Evolutionary conservation across 2,113 vertebrate genomes (phyloP).

Genomic region (Mastomys coucha): DNA sequence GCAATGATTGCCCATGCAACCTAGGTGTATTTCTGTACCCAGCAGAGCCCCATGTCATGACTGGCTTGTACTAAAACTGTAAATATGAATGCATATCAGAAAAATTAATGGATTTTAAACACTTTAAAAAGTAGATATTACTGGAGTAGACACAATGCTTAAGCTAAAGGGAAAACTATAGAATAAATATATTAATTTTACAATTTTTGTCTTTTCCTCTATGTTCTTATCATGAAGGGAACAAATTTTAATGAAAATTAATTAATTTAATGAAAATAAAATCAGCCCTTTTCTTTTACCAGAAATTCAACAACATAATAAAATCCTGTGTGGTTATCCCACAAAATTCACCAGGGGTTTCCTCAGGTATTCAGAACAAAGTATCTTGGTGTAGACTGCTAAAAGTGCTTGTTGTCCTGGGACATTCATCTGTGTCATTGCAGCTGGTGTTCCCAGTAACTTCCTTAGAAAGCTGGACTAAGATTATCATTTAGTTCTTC

Average conservation of each 20-base stretch:
- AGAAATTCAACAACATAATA: background rate
- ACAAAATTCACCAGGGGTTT: background rate
- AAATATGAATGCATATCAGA: background rate
- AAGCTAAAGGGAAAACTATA: background rate
- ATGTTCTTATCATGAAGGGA: background rate
- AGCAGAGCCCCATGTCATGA: background rate
- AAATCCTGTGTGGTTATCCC: background rate
- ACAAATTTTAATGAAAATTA: too few species aligned
- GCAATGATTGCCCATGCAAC: background rate
- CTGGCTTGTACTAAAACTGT: background rate
- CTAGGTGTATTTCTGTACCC: background rate
- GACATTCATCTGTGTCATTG: background rate
- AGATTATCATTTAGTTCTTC: background rate
- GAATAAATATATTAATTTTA: background rate
- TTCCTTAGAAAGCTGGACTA: too few species aligned
- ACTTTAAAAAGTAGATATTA: background rate
- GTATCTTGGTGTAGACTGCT: background rate
- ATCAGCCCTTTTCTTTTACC: background rate
- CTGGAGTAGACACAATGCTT: background rate
- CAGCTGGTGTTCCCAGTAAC: too few species aligned
- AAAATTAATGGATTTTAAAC: background rate
- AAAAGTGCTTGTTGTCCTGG: background rate
- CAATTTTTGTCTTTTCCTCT: background rate
- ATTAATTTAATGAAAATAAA: conserved; percentile 29
- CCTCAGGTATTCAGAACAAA: background rate